Conservation (phyloP, 2,888 invertebrate species). For the Clitarchus hookeri region DNA sequence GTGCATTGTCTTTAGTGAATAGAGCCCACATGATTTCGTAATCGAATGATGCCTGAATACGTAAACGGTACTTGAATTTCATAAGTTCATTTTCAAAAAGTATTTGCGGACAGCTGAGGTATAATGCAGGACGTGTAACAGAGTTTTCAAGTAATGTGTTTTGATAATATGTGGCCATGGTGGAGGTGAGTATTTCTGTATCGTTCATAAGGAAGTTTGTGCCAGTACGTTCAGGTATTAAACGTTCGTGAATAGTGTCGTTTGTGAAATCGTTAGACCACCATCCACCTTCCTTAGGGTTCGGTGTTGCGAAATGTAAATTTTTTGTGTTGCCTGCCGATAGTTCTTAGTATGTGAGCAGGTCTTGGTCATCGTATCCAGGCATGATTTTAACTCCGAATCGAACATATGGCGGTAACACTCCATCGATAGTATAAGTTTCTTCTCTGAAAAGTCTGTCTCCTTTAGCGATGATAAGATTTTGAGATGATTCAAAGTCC, state of each 20-base stretch:
- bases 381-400: neutral
- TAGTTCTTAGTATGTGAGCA: neutral
- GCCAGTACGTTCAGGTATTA: neutral
- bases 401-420: neutral
- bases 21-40: too few species aligned
- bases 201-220: neutral
- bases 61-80: neutral
- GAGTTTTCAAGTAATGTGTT: too few species aligned
- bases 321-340: neutral
- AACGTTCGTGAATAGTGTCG: neutral
- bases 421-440: neutral
- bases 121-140: neutral
- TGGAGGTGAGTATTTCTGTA: too few species aligned
- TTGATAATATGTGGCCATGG: too few species aligned
- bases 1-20: neutral
- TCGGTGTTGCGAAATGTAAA: neutral
- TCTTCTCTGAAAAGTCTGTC: neutral
- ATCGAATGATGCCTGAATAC: neutral
- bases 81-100: neutral
- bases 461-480: neutral
- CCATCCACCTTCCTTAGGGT: too few species aligned
- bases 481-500: neutral
- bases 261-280: neutral
- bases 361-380: neutral
- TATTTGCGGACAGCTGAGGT: neutral